Evolutionary conservation across 2,113 vertebrate genomes (phyloP).

Genomic region (Lathamus discolor): DNA sequence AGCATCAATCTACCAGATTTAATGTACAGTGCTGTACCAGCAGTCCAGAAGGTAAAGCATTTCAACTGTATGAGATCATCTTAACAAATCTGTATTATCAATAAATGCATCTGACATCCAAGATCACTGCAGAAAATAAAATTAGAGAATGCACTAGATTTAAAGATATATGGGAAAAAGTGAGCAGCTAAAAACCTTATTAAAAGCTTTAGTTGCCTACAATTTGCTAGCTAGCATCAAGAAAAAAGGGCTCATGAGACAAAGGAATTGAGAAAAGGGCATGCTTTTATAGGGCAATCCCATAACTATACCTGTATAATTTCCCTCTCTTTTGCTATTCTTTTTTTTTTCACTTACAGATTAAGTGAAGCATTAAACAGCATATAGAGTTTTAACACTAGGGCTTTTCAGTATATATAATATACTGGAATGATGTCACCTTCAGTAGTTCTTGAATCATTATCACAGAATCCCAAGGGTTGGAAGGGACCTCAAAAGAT

Average conservation of each 20-base stretch:
- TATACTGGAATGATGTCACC: conserved; percentile 9
- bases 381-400: background rate
- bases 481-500: too few relatives aligned
- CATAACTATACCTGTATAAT: background rate
- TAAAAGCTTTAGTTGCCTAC: background rate
- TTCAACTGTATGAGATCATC: background rate
- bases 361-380: background rate
- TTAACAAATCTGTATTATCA: background rate
- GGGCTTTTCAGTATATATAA: background rate
- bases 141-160: background rate
- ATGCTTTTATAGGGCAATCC: background rate
- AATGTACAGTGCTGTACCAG: background rate
- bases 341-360: background rate
- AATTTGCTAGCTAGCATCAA: background rate
- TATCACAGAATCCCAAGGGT: too few relatives aligned
- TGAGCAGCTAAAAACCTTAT: background rate
- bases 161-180: background rate
- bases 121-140: background rate
- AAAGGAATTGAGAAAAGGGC: background rate
- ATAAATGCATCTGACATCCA: background rate
- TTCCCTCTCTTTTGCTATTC: background rate
- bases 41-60: background rate
- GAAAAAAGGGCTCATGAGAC: background rate
- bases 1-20: background rate
- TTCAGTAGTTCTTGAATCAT: conserved; percentile 39